These are phyloP conservation scores for Cephus nigrinus DNA, from an alignment of 2,888 invertebrate genomes.

Conservation along the genomic window DNA sequence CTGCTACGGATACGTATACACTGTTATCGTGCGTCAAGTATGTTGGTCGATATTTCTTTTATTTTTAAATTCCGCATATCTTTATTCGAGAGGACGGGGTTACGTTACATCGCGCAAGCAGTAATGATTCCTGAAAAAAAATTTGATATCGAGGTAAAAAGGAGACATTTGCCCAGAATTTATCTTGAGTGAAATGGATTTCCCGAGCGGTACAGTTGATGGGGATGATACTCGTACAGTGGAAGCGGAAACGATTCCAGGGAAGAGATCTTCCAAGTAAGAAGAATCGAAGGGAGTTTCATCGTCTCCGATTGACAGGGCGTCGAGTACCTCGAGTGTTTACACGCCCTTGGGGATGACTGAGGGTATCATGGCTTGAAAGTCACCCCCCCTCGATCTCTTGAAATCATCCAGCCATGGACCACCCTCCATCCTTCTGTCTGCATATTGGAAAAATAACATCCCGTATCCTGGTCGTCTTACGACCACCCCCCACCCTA, in stretches of 20 bases:
- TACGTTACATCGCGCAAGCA: too few relatives aligned
- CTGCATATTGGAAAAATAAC: constrained; percentile 54
- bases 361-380: constrained; percentile 40
- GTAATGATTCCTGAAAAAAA: background rate
- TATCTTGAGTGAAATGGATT: background rate
- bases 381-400: constrained; percentile 31
- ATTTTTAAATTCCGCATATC: background rate
- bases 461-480: constrained; percentile 14
- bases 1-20: background rate
- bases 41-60: background rate
- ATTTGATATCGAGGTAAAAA: background rate
- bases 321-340: constrained; percentile 54
- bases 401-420: constrained; percentile 34
- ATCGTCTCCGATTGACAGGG: constrained; percentile 48
- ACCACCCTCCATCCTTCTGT: constrained; percentile 28
- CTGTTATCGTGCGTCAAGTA: background rate
- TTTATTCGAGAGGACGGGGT: background rate
- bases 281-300: background rate
- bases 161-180: background rate
- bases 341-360: constrained; percentile 54
- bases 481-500: background rate
- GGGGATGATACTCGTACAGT: background rate
- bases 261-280: background rate
- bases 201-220: background rate
- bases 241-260: background rate